Conservation (phyloP, 2,113 vertebrate genomes). For the Fulmarus glacialis region DNA sequence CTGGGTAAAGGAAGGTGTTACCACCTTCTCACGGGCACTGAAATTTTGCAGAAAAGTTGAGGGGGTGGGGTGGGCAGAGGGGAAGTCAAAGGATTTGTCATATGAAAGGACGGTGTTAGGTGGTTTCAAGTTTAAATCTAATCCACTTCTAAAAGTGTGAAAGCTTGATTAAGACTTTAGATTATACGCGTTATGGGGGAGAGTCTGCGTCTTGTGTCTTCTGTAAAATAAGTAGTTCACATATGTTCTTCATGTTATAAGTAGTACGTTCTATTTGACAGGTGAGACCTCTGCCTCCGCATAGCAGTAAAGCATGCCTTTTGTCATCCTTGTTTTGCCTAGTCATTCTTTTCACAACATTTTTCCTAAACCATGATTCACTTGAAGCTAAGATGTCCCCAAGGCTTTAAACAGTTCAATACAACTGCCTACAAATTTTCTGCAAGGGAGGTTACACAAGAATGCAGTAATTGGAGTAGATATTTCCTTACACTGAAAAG, state of each 20-base stretch:
- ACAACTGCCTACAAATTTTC: not conserved
- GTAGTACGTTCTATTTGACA: not conserved
- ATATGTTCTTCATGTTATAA: fast-evolving
- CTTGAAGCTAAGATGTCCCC: not conserved
- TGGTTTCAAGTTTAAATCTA: not conserved
- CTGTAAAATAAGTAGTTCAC: not conserved
- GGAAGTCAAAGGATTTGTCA: not conserved
- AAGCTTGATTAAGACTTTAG: not conserved
- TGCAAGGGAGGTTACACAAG: not conserved
- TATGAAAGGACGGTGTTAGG: not conserved
- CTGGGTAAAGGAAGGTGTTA: not conserved
- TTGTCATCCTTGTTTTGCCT: not conserved
- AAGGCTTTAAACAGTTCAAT: not conserved
- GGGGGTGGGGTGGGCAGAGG: too few relatives aligned
- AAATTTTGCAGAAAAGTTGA: not conserved
- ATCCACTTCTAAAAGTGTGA: not conserved
- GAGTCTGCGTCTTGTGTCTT: not conserved
- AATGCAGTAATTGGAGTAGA: not conserved
- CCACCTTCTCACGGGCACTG: not conserved
- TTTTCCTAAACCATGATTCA: not conserved
- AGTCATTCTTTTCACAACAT: not conserved
- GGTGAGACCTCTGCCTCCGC: not conserved
- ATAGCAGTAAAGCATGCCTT: not conserved
- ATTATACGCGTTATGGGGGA: fast-evolving
- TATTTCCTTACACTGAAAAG: not conserved